These are phyloP conservation scores for Crocuta crocuta DNA, from an alignment of 2,113 vertebrate species.

Conservation along the genomic window DNA sequence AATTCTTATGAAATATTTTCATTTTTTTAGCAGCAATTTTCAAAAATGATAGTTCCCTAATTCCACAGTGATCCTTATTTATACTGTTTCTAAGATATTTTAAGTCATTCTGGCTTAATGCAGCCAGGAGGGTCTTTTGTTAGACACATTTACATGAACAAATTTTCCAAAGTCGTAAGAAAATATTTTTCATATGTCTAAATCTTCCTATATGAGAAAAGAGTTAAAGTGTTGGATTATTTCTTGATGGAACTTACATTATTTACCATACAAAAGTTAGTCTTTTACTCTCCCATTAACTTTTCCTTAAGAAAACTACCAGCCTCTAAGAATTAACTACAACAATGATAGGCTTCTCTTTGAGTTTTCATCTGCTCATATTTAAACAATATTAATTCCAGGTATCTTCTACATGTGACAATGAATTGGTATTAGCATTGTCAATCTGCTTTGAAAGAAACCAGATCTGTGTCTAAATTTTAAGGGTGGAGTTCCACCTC, in stretches of 20 bases:
- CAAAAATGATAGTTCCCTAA: background rate
- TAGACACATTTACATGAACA: background rate
- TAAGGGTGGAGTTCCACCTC: background rate
- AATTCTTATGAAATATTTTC: background rate
- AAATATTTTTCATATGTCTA: background rate
- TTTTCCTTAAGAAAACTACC: background rate
- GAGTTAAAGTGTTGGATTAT: background rate
- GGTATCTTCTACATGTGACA: background rate
- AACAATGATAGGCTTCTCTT: conserved; percentile 10
- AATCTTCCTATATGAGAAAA: conserved; percentile 6
- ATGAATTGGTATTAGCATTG: conserved; percentile 14
- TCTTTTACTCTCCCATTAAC: background rate
- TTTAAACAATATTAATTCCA: conserved; percentile 4
- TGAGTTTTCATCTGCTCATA: conserved; percentile 28
- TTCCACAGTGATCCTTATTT: background rate
- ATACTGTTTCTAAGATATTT: background rate
- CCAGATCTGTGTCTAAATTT: background rate
- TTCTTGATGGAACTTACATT: background rate
- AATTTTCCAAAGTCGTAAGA: background rate
- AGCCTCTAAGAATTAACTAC: background rate
- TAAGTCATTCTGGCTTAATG: background rate
- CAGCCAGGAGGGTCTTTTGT: background rate
- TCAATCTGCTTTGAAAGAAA: conserved; percentile 4
- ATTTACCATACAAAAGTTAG: background rate
- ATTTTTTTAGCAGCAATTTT: conserved; percentile 17